These are phyloP conservation scores for Subacronicta megacephala DNA, from an alignment of 2,888 invertebrate species.

Conservation along the genomic window DNA sequence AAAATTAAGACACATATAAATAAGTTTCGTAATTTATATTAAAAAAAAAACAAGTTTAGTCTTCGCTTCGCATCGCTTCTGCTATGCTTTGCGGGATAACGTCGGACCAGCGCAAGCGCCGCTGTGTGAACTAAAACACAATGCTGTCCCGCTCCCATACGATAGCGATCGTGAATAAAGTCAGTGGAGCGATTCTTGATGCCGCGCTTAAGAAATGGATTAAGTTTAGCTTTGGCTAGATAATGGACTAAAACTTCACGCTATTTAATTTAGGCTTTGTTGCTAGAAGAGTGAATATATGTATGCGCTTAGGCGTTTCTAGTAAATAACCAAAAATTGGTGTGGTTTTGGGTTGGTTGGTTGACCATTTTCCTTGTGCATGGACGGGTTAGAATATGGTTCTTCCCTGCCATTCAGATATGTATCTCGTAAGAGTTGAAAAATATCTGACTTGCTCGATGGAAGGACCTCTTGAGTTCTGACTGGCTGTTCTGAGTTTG, in stretches of 20 bases:
- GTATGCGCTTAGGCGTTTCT: not conserved
- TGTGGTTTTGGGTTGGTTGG: no score
- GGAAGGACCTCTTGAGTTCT: no score
- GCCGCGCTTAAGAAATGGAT: slow-evolving; percentile 72
- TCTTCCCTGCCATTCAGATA: no score
- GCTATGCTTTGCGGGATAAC: slow-evolving; percentile 17
- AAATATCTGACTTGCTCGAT: no score
- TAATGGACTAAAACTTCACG: slow-evolving; percentile 32
- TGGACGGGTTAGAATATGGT: no score
- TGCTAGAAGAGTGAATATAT: slow-evolving; percentile 26
- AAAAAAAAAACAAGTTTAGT: no score
- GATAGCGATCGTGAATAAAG: slow-evolving; percentile 76
- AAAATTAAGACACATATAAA: no score
- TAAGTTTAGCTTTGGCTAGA: slow-evolving; percentile 56
- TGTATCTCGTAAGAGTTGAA: no score
- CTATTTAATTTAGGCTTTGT: slow-evolving; percentile 15
- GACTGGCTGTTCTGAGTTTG: no score
- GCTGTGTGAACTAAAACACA: slow-evolving; percentile 67
- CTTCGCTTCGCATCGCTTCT: slow-evolving; percentile 10
- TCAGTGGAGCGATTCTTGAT: slow-evolving; percentile 68
- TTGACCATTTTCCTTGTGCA: no score
- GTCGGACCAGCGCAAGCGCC: slow-evolving; percentile 38
- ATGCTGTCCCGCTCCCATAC: slow-evolving; percentile 67
- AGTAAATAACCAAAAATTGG: not conserved
- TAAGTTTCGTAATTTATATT: no score